Evolutionary conservation across 2,797 vertebrate species (phyloP), one percentile per base, ranked within the genome.

Genomic region (Pogoniulus pusillus): DNA sequence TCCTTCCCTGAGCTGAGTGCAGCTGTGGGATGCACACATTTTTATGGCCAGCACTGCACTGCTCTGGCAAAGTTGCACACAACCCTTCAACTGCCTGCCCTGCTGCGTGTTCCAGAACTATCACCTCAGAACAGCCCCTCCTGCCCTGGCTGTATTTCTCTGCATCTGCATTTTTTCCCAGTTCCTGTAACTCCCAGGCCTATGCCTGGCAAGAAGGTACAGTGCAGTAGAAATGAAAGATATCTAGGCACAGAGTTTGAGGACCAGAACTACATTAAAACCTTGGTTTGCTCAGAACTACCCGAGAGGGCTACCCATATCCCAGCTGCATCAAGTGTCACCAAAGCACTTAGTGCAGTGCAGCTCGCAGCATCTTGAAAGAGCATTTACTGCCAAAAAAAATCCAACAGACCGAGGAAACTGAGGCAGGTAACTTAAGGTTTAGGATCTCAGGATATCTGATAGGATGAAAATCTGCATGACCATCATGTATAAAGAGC

Each of bases 371-470:
- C 27, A 70, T 8, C 63, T 66, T 66, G 59, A 53, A 51, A 53
- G 35, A 71, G 19, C 41, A 39, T 32, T 30, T 24, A 15, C 9
- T 35, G 29, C 27, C 54, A 76, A 22, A 32, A 82, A n/a, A 63
- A 71, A 82, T n/a, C 35, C 0, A 3, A 13, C 24, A 39, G 29
- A 12, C 3, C 2, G 35, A 27, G 32, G 27, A 92, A 89, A 71
- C 49, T 8, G 16, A 63, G 45, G 17, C 60, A 43, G 26, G 4
- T 19, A 5, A 7, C 47, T 70, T 0, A 0, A 63, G 8, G 47
- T 49, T 49, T 49, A 49, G 23, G 47, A 10, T 49, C 23, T 49
- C 23, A 24, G 47, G 11, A 24, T 49, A 19, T 72, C 57, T 51
- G n/a, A 37, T 17, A 65, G 24, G 34, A 60, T 62, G 35, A 35